Base-by-base conservation (phyloP, 2,888 invertebrate genomes). In the Meiosimyza decipiens region DNA sequence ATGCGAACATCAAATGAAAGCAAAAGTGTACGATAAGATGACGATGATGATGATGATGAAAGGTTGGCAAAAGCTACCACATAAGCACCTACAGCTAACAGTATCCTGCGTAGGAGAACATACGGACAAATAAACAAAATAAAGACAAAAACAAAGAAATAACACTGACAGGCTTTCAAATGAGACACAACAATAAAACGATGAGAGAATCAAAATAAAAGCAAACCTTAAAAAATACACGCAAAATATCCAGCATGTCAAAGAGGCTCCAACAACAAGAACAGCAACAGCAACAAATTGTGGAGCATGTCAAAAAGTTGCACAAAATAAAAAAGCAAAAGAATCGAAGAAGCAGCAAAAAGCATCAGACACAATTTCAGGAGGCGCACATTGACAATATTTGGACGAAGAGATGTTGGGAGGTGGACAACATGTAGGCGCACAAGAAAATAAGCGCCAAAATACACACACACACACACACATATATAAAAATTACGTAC, bases 91-190 rank as follows among this genome's bases (percentile, higher is more conserved):
- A 69, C 64, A 71, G 71, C 79, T 84, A 83, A 83, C 83, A 80
- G 84, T 84, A 83, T 78, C 81, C 78, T 84, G 83, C 80, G 83
- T 83, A 82, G 66, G 60, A 59, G 66, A 33, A 28, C 55, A n/a
- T 50, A 52, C 11, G 40, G 22, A 54, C 40, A 51, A 50, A 51
- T 71, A 57, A 55, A 47, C 57, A 62, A 28, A 55, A 49, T 18
- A 60, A 59, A 55, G 59, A 28, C 16, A 57, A 52, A 50, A 57
- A 47, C 68, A 72, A 57, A 65, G 67, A 68, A 71, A 54, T 6
- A 47, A 15, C 54, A 54, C 15, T 16, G 40, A 5, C 28, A 57
- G 51, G 55, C 68, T 65, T 69, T 55, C 70, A 62, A 70, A 47
- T 15, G 4, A 55, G 67, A 16, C 52, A 55, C 55, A 54, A 40